These are phyloP conservation scores for Riparia riparia DNA, from an alignment of 2,113 vertebrate genomes.

Conservation along the genomic window DNA sequence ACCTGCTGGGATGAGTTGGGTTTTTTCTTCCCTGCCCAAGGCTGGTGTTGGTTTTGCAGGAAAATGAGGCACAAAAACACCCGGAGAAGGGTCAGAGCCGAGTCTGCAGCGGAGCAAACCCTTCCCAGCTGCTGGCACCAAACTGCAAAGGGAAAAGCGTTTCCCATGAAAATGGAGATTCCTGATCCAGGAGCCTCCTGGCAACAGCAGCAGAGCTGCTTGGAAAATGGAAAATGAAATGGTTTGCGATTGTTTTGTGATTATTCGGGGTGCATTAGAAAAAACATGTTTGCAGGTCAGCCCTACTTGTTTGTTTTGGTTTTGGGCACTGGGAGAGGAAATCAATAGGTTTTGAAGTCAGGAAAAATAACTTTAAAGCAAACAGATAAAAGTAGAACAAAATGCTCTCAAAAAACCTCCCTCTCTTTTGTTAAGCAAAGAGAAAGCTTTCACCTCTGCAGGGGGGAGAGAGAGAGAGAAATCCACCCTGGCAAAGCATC, in stretches of 20 bases:
- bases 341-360: conserved; percentile 5
- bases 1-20: background rate
- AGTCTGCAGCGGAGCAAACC: background rate
- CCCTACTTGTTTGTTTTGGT: background rate
- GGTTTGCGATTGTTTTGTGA: background rate
- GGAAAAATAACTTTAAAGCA: conserved; percentile 15
- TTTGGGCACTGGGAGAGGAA: background rate
- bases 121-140: background rate
- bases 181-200: background rate
- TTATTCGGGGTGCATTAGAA: background rate
- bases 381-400: conserved; percentile 4
- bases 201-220: background rate
- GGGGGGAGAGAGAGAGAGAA: background rate
- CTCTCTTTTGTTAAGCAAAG: background rate
- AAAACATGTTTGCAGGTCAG: background rate
- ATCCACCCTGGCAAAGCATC: background rate
- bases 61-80: background rate
- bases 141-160: background rate
- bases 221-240: background rate
- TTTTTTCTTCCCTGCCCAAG: background rate
- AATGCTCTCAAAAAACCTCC: background rate
- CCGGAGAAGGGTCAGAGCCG: background rate
- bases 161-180: background rate
- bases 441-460: background rate
- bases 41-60: background rate